These are phyloP conservation scores for Brachionus calyciflorus DNA, from an alignment of 1,140 invertebrate species.

Conservation along the genomic window DNA sequence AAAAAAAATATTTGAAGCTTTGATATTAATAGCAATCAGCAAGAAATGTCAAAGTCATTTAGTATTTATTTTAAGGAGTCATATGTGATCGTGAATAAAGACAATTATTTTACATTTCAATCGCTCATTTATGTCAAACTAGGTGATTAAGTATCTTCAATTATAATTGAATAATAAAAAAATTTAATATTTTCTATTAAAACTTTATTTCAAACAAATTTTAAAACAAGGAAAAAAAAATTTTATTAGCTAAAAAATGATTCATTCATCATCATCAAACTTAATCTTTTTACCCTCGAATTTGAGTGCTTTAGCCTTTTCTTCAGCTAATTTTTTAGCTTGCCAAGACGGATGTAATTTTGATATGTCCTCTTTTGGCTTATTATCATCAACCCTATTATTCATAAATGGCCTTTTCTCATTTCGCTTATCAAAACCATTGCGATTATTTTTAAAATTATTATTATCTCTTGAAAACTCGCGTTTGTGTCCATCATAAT, in stretches of 20 bases:
- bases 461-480: background rate
- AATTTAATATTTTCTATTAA: too few relatives aligned
- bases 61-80: too few relatives aligned
- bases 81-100: too few relatives aligned
- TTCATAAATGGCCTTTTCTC: background rate
- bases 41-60: too few relatives aligned
- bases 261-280: slow-evolving; percentile 45
- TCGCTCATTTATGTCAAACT: too few relatives aligned
- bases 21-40: too few relatives aligned
- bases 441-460: too few relatives aligned
- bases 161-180: too few relatives aligned
- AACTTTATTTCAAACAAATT: background rate
- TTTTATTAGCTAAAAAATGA: background rate
- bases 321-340: slow-evolving; percentile 36
- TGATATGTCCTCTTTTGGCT: slow-evolving; percentile 30
- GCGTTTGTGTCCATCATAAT: background rate
- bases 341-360: slow-evolving; percentile 46
- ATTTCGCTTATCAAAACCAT: too few relatives aligned
- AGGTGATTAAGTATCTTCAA: too few relatives aligned
- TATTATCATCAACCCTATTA: background rate
- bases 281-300: slow-evolving; percentile 42
- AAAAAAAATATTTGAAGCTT: too few relatives aligned
- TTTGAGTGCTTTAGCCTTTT: slow-evolving; percentile 26
- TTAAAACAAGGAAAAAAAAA: background rate
- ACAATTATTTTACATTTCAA: too few relatives aligned